Evolutionary conservation across 2,113 vertebrate genomes (phyloP).

Genomic region (Cavia aperea): DNA sequence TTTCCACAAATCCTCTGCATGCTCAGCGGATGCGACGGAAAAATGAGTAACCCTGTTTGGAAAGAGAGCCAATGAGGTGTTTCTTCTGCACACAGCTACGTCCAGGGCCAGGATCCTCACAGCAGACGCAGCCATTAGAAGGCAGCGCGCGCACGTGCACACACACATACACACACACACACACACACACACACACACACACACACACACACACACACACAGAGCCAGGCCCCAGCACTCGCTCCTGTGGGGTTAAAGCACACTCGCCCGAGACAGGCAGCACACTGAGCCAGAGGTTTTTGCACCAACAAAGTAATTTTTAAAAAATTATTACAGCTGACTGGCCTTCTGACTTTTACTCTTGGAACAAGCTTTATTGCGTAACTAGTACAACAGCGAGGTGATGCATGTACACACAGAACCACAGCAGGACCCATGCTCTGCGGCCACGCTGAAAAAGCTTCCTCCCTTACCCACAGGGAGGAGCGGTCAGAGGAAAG

Average conservation of each 20-base stretch:
- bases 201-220: background rate
- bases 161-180: background rate
- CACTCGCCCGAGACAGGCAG: no score
- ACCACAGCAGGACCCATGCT: background rate
- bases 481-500: background rate
- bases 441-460: rapidly evolving
- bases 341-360: background rate
- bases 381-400: background rate
- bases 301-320: background rate
- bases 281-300: background rate
- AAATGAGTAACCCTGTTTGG: slow-evolving; percentile 8
- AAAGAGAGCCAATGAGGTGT: background rate
- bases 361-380: background rate
- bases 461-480: background rate
- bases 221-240: background rate
- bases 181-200: background rate
- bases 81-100: background rate
- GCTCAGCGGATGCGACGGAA: background rate
- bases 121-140: background rate
- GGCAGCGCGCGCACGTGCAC: background rate
- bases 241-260: no score
- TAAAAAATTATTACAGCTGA: background rate
- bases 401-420: rapidly evolving
- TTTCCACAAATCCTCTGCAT: background rate
- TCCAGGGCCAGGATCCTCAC: background rate